Evolutionary conservation across 2,113 vertebrate species (phyloP).

Genomic region (Nannobrachium achirus): DNA sequence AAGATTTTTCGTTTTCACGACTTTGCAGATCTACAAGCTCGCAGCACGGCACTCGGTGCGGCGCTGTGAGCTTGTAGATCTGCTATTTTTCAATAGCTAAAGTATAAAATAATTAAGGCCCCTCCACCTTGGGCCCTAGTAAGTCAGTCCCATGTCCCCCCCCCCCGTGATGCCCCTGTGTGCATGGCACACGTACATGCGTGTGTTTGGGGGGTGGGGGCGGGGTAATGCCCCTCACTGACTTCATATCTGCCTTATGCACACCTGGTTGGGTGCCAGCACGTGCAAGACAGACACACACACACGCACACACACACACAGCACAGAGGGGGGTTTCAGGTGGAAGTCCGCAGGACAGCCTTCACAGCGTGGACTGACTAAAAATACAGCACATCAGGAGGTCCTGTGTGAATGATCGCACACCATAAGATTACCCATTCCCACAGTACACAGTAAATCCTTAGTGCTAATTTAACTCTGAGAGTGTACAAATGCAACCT

Average conservation of each 20-base stretch:
- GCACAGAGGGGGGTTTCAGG: conserved; percentile 40
- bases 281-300: conserved; percentile 2
- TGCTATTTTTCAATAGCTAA: too few relatives aligned
- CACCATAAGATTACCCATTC: neutral
- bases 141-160: too few relatives aligned
- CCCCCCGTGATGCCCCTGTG: too few relatives aligned
- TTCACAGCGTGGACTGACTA: conserved; percentile 34
- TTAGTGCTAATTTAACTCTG: too few relatives aligned
- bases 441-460: neutral
- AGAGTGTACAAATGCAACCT: too few relatives aligned
- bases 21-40: too few relatives aligned
- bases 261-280: conserved; percentile 23
- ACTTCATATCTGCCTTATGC: conserved; percentile 36
- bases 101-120: too few relatives aligned
- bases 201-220: neutral
- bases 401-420: conserved; percentile 25
- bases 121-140: too few relatives aligned
- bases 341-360: conserved; percentile 40
- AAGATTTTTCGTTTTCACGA: too few relatives aligned
- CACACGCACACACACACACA: conserved; percentile 15
- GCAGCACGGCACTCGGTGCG: too few relatives aligned
- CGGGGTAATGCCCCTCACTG: conserved; percentile 29
- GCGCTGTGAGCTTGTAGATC: too few relatives aligned
- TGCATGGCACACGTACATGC: too few relatives aligned
- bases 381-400: conserved; percentile 28